Conservation (phyloP, 37 sponge, comb jelly and placozoan species). For the Ephydatia muelleri region DNA sequence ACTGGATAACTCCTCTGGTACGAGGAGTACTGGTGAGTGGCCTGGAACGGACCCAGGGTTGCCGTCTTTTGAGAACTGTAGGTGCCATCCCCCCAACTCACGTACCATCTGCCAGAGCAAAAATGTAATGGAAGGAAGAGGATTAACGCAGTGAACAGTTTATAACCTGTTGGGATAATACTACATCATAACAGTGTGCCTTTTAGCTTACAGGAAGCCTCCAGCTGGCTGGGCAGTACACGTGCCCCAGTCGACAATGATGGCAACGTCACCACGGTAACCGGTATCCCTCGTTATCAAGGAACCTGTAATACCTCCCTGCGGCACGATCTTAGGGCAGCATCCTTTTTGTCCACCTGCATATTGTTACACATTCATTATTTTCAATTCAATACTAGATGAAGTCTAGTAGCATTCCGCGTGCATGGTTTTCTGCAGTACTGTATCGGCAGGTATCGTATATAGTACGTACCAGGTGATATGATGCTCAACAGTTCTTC, state of each 20-base stretch:
- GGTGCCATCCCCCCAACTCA: not conserved
- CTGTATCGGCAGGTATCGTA: too few relatives aligned
- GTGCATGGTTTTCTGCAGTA: too few relatives aligned
- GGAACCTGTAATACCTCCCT: not conserved
- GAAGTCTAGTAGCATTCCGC: too few relatives aligned
- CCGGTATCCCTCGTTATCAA: not conserved
- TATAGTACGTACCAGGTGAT: too few relatives aligned
- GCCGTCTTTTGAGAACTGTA: not conserved
- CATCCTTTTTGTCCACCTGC: not conserved
- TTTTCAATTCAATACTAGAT: too few relatives aligned
- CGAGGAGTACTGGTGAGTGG: not conserved
- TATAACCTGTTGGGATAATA: too few relatives aligned
- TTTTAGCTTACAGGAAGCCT: not conserved
- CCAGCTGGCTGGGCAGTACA: not conserved
- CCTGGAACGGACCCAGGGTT: not conserved
- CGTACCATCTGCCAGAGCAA: not conserved
- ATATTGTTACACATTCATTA: too few relatives aligned
- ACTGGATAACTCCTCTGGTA: not conserved
- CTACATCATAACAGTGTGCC: too few relatives aligned
- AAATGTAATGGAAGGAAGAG: too few relatives aligned
- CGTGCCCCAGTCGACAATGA: not conserved
- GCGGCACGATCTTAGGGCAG: not conserved
- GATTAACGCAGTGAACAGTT: too few relatives aligned
- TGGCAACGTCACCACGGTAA: not conserved
- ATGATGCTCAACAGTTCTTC: too few relatives aligned